phyloP scores from a whole-genome alignment of 2,888 invertebrate genomes.

The Melanargia galathea region DNA sequence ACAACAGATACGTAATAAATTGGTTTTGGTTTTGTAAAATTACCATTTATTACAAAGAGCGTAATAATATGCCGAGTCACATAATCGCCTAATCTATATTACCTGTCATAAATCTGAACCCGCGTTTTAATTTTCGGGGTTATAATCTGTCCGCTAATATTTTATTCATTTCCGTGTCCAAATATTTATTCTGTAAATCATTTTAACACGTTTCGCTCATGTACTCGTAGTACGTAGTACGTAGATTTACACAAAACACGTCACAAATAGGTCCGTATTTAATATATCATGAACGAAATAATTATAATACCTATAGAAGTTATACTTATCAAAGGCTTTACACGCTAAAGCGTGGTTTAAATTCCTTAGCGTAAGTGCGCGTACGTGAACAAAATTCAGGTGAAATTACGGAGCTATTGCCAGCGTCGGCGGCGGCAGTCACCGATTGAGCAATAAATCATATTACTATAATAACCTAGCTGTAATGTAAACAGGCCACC shows the following conservation, averaged over 20 bases:
- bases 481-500: slow-evolving; percentile 69
- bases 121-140: background rate
- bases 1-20: background rate
- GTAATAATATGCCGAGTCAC: background rate
- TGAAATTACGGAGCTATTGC: slow-evolving; percentile 60
- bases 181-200: background rate
- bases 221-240: no score
- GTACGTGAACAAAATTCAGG: slow-evolving; percentile 67
- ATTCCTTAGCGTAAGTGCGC: slow-evolving; percentile 64
- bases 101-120: background rate
- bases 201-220: no score
- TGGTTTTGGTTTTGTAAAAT: background rate
- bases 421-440: slow-evolving; percentile 48
- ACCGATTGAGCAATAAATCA: slow-evolving; percentile 79
- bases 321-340: slow-evolving; percentile 69
- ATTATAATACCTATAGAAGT: background rate
- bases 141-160: background rate
- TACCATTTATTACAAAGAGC: background rate
- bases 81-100: background rate
- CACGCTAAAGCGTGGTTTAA: slow-evolving; percentile 66
- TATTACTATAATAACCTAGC: slow-evolving; percentile 75
- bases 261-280: background rate
- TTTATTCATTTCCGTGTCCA: background rate
- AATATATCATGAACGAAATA: slow-evolving; percentile 4
- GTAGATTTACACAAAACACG: background rate